These are phyloP conservation scores for Marcusenius ussheri DNA, from an alignment of 2,113 vertebrate genomes.

Conservation along the genomic window DNA sequence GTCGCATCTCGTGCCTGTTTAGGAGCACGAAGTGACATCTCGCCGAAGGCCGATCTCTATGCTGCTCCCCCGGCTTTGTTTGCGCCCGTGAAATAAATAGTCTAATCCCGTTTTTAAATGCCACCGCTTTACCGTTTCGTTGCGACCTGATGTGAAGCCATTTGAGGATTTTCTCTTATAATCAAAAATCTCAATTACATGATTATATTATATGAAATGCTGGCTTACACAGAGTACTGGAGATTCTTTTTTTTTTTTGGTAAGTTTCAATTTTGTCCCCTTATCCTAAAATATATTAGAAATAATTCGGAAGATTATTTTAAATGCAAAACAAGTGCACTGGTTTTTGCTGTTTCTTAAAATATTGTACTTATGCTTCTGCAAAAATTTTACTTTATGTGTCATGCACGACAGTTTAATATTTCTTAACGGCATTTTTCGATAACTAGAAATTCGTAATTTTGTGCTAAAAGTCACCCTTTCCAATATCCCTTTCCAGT, in stretches of 20 bases:
- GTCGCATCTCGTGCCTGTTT: constrained; percentile 29
- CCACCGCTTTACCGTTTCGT: not conserved
- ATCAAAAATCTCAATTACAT: not conserved
- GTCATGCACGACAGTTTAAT: not conserved
- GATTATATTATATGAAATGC: not conserved
- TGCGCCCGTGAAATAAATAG: not conserved
- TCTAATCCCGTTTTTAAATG: not conserved
- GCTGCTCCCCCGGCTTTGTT: constrained; percentile 29
- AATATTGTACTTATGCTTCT: not conserved
- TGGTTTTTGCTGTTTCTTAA: not conserved
- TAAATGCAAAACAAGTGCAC: not conserved
- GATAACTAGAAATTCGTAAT: not conserved
- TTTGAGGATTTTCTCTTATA: not conserved
- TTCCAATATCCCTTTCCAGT: not conserved
- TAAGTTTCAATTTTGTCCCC: not conserved
- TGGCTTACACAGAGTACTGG: not conserved
- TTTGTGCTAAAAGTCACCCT: not conserved
- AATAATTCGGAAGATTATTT: not conserved
- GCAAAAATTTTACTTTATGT: not conserved
- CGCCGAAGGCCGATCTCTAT: constrained; percentile 27
- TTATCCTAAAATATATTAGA: not conserved
- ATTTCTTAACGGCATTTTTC: not conserved
- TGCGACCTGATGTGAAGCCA: not conserved
- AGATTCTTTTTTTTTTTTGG: not conserved
- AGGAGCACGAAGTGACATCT: constrained; percentile 34